Base-by-base conservation (phyloP, 2,113 vertebrate species). In the Phyllostomus discolor region DNA sequence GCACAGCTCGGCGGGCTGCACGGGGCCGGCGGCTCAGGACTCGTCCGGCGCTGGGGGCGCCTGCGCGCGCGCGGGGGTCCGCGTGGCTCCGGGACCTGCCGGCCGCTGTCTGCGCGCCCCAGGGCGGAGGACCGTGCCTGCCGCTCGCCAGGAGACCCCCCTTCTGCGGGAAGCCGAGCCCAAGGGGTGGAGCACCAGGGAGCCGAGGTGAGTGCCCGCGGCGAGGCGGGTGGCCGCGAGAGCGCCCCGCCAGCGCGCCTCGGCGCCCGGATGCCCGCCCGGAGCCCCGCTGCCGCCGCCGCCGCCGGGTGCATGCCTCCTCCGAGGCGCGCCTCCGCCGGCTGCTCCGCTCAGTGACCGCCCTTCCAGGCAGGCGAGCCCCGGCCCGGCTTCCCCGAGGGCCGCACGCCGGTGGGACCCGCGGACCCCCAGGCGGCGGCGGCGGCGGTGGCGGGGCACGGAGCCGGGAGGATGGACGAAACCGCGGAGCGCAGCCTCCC, bases 401-500 rank as follows among this genome's bases (percentile, higher is more conserved):
- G 86, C 95, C 46, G 70, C 81, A 66, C 88, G 6, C 52, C 10
- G 48, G 73, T 38, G 85, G 67, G 52, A 91, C 75, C 76, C 76
- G 33, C 9, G 75, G 69, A 78, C 26, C 35, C 35, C 31, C 22
- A 35, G 84, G 84, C 50, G 59, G 59, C 8, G 59, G 72, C 72
- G 31, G 54, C 7, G 70, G 70, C 70, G 41, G 70, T 54, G 41
- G 90, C 91, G 69, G 90, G 48, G 52, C 93, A 48, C 73, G 16
- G 90, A 92, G 85, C 67, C 10, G 73, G 75, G 64, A 97, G 50
- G 4, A 94, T 97, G 97, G 96, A 98, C 96, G 99, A 99, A 98
- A 98, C 98, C 98, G 98, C 97, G 70, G 93, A 99, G 89, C 98
- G 97, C 95, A 99, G 98, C 91, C 98, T 98, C 81, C 98, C 98